Evolutionary conservation across 2,113 vertebrate genomes (phyloP), one percentile per base, ranked within the genome.

Genomic region (Oxyruncus cristatus): DNA sequence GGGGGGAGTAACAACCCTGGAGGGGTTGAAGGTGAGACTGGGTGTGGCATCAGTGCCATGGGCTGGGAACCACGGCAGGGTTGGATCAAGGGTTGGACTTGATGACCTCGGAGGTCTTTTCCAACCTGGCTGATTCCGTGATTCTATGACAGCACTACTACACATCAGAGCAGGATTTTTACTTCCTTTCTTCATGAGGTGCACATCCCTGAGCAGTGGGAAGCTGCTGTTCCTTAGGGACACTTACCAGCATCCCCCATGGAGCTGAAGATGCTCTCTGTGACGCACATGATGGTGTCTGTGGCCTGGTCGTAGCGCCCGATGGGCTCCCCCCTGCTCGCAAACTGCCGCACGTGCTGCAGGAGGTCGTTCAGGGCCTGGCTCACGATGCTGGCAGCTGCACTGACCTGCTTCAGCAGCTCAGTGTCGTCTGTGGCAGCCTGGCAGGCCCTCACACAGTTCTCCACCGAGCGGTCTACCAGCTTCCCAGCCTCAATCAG

Each of bases 251-350:
- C 99, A n/a, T 99, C 99, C 0, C 99, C 99, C 99, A 99, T 99
- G 21, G 99, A 99, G 53, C 99, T 99, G 98, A 99, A 99, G 98
- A 99, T 99, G 96, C 99, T 99, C 94, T 99, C 99, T 0, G 99
- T 99, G 96, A 99, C 99, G 1, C 99, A 99, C 99, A 99, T 99
- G 97, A 99, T 99, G 13, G 99, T 99, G 95, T 99, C 99, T 0
- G 99, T 99, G 92, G 99, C 99, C 98, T 99, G 99, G 98, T 99
- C 99, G 9, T 99, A 99, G 92, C 99, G 99, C 17, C 99, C 99
- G 12, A 99, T 99, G 82, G 99, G 99, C 92, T 99, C 99, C 2
- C 99, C 99, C 4, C 99, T 97, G 97, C 99, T 99, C 47, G 99
- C 99, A 17, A 99, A 99, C 96, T 99, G 99, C 9, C 99, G 98